phyloP scores from a whole-genome alignment of 2,888 invertebrate genomes.

The Loripinus fragilis region DNA sequence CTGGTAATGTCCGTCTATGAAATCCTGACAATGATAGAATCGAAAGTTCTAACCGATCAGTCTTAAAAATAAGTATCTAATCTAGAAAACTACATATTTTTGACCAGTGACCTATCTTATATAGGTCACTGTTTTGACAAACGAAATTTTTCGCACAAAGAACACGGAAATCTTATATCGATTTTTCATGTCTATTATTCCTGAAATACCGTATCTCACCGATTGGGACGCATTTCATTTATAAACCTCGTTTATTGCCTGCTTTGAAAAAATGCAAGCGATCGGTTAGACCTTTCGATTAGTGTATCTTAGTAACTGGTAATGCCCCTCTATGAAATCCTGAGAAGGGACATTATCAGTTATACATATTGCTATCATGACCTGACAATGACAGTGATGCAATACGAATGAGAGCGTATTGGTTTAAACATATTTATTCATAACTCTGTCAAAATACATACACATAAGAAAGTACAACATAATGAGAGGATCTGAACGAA shows the following conservation, averaged over 20 bases:
- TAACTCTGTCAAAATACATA: too few relatives aligned
- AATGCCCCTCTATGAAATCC: slow-evolving; percentile 16
- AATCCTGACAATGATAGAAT: slow-evolving; percentile 27
- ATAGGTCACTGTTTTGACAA: neutral
- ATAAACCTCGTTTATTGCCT: too few relatives aligned
- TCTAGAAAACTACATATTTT: neutral
- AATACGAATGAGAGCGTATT: neutral
- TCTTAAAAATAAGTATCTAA: neutral
- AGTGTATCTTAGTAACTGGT: neutral
- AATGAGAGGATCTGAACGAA: neutral
- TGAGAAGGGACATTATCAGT: slow-evolving; percentile 14
- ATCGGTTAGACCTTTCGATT: too few relatives aligned
- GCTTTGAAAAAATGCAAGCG: too few relatives aligned
- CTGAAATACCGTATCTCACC: too few relatives aligned
- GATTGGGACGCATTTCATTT: too few relatives aligned
- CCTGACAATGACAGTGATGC: neutral
- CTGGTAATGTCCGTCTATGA: slow-evolving; percentile 28
- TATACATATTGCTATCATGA: neutral
- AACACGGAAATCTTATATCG: too few relatives aligned
- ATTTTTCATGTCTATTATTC: too few relatives aligned
- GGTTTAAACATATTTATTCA: too few relatives aligned
- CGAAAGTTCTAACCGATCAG: neutral
- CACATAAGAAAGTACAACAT: neutral
- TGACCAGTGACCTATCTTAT: neutral
- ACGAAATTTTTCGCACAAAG: neutral